Base-by-base conservation (phyloP, 2,888 invertebrate genomes). In the Drosophila dives region DNA sequence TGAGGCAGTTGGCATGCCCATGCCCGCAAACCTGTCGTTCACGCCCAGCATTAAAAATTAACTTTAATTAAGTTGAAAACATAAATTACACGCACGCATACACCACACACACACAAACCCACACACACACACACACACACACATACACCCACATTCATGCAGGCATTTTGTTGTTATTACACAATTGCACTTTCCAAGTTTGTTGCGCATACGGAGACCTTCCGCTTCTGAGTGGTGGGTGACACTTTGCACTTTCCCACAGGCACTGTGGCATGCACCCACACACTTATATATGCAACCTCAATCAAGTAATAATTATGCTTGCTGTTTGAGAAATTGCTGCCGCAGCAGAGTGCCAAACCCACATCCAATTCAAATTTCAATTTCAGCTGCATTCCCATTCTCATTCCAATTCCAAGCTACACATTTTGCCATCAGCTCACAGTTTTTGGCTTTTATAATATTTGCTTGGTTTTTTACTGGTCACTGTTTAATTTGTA, bases 1-100 rank as follows among this genome's bases (percentile, higher is more conserved):
- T 85, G 88, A 85, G 86, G 70, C 77, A 80, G 80, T 85, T 77
- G 90, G 71, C 88, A 72, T 72, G 83, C 85, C 73, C 73, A 63
- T 49, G 59, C 85, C 72, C 68, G 64, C 73, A 71, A 76, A 79
- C 73, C 88, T 87, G 86, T 72, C 73, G 71, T 69, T 64, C 59
- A 68, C 72, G 74, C 56, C 69, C 72, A 50, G 75, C 82, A 89
- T 90, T 85, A 89, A 89, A 82, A 90, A 91, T 90, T 86, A 88
- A 89, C 91, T 91, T 91, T 89, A 89, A 89, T 89, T 88, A 91
- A 88, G 88, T 89, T 88, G 86, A 86, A 89, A 88, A 88, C 86
- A 90, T 87, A 89, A 87, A 90, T 87, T 81, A 85, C 89, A 81
- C 66, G 75, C 85, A 89, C 78, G 67, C 78, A 77, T 78, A 69